phyloP scores from a whole-genome alignment of 1,140 invertebrate species.

The Oscheius sp. region DNA sequence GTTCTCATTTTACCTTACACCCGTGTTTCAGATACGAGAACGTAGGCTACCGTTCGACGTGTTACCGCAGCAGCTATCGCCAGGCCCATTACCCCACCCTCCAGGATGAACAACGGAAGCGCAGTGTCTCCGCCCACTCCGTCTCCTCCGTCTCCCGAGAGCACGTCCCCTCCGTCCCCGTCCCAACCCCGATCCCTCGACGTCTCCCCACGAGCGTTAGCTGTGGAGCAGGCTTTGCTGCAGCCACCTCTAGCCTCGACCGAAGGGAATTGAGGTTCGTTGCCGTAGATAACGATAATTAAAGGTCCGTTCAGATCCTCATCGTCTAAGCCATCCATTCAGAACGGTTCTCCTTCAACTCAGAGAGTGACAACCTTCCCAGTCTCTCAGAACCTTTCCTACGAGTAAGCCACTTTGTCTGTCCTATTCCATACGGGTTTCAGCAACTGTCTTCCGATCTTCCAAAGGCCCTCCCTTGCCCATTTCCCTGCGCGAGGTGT shows the following conservation, averaged over 20 bases:
- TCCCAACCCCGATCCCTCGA: background rate
- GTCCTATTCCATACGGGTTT: conserved; percentile 9
- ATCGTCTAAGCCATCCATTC: background rate
- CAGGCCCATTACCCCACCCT: conserved; percentile 58
- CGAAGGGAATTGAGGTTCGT: background rate
- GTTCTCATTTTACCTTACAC: background rate
- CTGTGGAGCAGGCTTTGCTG: background rate
- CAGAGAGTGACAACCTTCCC: conserved; percentile 29
- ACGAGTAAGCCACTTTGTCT: background rate
- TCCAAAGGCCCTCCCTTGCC: conserved; percentile 8
- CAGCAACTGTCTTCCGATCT: conserved; percentile 14
- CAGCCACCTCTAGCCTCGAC: background rate
- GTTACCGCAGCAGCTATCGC: conserved; percentile 54
- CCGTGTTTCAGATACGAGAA: conserved; percentile 53
- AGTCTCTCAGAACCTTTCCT: background rate
- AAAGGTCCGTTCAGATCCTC: background rate
- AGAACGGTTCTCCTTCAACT: conserved; percentile 5
- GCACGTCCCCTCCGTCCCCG: background rate
- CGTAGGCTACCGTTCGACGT: conserved; percentile 51
- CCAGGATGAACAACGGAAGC: conserved; percentile 39
- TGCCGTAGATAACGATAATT: background rate
- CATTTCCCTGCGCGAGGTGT: conserved; percentile 9
- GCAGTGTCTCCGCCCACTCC: conserved; percentile 22
- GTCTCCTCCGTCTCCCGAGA: conserved; percentile 5
- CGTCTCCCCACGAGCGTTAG: background rate